Evolutionary conservation across 2,113 vertebrate species (phyloP).

Genomic region (Syngnathus scovelli): DNA sequence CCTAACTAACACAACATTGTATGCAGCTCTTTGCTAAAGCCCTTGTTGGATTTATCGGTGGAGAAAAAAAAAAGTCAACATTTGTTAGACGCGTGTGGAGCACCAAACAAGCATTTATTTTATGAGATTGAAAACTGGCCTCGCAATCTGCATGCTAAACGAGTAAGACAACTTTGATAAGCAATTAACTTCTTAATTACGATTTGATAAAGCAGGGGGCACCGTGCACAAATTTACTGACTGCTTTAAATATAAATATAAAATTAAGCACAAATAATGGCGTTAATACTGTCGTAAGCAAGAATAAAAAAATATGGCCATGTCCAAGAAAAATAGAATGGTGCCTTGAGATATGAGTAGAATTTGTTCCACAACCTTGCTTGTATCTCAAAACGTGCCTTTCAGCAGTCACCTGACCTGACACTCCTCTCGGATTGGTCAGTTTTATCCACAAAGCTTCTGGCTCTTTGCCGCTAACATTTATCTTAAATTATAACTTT

Average conservation of each 20-base stretch:
- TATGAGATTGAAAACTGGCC: constrained; percentile 20
- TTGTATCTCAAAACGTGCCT: no score
- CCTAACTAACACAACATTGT: neutral
- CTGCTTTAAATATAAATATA: neutral
- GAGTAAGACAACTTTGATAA: constrained; percentile 27
- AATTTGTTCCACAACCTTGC: no score
- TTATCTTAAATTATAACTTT: no score
- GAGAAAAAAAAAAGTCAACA: constrained; percentile 9
- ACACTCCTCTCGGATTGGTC: no score
- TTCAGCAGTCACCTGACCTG: no score
- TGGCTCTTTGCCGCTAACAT: no score
- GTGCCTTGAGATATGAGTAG: no score
- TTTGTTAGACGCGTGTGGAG: constrained; percentile 22
- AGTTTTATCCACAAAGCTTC: no score
- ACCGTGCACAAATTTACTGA: neutral
- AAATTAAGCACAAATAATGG: no score
- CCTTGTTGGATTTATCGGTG: neutral
- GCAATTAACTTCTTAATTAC: constrained; percentile 22
- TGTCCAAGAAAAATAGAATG: no score
- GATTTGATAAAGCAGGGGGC: constrained; percentile 14
- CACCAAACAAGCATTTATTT: constrained; percentile 29
- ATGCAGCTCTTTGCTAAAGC: neutral
- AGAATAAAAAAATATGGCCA: no score
- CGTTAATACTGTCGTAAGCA: no score
- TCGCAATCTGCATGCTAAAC: constrained; percentile 21